phyloP scores from a whole-genome alignment of 1,140 invertebrate genomes.

The Acromyrmex heyeri region DNA sequence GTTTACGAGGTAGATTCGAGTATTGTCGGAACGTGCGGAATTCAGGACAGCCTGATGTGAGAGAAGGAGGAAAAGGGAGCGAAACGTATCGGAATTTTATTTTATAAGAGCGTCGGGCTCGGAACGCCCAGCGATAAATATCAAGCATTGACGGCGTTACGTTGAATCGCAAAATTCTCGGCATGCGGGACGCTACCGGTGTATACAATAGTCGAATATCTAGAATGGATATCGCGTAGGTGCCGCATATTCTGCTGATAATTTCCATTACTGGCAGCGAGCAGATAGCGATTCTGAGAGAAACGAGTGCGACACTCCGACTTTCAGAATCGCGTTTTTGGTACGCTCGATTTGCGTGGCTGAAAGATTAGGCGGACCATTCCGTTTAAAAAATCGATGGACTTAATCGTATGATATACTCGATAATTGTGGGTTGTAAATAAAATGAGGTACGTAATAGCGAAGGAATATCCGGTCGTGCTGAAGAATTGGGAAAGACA shows the following conservation, averaged over 20 bases:
- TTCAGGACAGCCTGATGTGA: constrained; percentile 39
- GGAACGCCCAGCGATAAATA: constrained; percentile 55
- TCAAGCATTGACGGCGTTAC: constrained; percentile 28
- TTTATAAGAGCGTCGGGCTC: constrained; percentile 49
- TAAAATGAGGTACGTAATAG: constrained; percentile 42
- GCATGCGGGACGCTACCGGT: constrained; percentile 18
- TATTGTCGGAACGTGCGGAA: constrained; percentile 50
- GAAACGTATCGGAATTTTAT: constrained; percentile 60
- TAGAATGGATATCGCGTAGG: constrained; percentile 42
- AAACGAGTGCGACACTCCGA: constrained; percentile 33
- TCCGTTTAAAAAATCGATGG: constrained; percentile 8
- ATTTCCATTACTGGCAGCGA: constrained; percentile 54
- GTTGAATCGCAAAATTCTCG: constrained; percentile 57
- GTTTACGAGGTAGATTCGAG: constrained; percentile 53
- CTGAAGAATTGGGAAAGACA: constrained; percentile 37
- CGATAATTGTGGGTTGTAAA: constrained; percentile 26
- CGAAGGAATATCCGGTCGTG: background rate
- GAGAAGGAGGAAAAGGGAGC: constrained; percentile 23
- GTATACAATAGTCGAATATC: constrained; percentile 47
- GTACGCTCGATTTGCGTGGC: constrained; percentile 35
- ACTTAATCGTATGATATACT: constrained; percentile 41
- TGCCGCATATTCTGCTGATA: constrained; percentile 37
- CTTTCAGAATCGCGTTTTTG: constrained; percentile 14
- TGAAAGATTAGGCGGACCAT: constrained; percentile 20
- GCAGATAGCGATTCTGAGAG: constrained; percentile 33